Evolutionary conservation across 2,113 vertebrate species (phyloP).

Genomic region (Paedocypris sp.): DNA sequence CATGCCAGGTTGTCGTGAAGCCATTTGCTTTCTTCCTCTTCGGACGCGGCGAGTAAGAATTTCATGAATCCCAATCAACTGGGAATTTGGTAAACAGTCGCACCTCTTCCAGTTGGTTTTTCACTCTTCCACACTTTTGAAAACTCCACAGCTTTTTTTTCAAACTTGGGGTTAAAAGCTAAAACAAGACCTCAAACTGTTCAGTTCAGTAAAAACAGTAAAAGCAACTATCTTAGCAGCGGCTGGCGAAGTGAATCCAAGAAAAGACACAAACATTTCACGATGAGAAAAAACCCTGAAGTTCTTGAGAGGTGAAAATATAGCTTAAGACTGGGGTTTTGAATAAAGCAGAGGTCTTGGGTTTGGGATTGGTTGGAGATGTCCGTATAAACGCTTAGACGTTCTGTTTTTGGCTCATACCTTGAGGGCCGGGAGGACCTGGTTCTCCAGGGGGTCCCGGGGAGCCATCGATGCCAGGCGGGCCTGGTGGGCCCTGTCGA

Average conservation of each 20-base stretch:
- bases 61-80: slow-evolving; percentile 55
- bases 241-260: background rate
- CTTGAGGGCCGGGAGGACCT: slow-evolving; percentile 74
- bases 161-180: background rate
- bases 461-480: slow-evolving; percentile 78
- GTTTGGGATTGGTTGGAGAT: background rate
- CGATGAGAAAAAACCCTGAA: background rate
- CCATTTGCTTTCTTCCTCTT: slow-evolving; percentile 62
- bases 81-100: slow-evolving; percentile 26
- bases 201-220: background rate
- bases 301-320: background rate
- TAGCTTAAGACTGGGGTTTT: background rate
- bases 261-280: background rate
- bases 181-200: background rate
- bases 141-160: background rate
- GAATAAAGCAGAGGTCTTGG: slow-evolving; percentile 1
- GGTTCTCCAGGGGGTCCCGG: slow-evolving; percentile 81
- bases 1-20: slow-evolving; percentile 57
- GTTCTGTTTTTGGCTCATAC: slow-evolving; percentile 56
- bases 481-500: slow-evolving; percentile 73
- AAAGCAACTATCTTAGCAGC: background rate
- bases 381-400: slow-evolving; percentile 2
- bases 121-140: background rate
- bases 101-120: background rate
- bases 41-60: slow-evolving; percentile 67